phyloP scores from a whole-genome alignment of 2,797 vertebrate genomes.

The Pseudopleuronectes americanus region DNA sequence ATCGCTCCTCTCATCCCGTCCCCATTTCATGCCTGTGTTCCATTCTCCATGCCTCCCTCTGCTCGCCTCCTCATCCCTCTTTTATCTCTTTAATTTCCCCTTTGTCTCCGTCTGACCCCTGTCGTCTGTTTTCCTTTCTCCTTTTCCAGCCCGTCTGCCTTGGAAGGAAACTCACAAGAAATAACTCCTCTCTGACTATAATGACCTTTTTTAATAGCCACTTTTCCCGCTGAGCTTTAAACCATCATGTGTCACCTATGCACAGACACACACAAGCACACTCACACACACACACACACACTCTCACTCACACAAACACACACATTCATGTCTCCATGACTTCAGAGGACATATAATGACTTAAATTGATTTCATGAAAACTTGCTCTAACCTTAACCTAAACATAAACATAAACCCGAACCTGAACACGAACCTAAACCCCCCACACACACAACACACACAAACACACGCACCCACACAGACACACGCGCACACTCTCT shows the following conservation, averaged over 20 bases:
- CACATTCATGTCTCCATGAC: not conserved
- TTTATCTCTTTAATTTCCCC: constrained; percentile 67
- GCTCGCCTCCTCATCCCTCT: constrained; percentile 40
- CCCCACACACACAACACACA: not conserved
- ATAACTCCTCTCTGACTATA: constrained; percentile 22
- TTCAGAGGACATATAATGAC: no score
- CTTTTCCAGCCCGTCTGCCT: constrained; percentile 2
- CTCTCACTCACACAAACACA: not conserved
- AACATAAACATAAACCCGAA: no score
- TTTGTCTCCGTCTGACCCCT: constrained; percentile 44
- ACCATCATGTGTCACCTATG: not conserved
- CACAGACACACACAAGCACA: not conserved
- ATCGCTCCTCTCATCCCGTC: not conserved
- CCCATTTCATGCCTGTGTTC: constrained; percentile 13
- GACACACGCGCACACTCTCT: constrained; percentile 6
- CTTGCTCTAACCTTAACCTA: no score
- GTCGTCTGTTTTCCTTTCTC: constrained; percentile 19
- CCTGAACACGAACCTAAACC: no score
- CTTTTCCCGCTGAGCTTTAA: not conserved
- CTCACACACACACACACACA: not conserved
- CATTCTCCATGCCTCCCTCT: constrained; percentile 16
- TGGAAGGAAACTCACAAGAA: constrained; percentile 34
- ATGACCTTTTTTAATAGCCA: constrained; percentile 18
- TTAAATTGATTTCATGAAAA: no score
- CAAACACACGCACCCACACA: constrained; percentile 7